Conservation (phyloP, 2,113 vertebrate species). For the Tachycineta bicolor region DNA sequence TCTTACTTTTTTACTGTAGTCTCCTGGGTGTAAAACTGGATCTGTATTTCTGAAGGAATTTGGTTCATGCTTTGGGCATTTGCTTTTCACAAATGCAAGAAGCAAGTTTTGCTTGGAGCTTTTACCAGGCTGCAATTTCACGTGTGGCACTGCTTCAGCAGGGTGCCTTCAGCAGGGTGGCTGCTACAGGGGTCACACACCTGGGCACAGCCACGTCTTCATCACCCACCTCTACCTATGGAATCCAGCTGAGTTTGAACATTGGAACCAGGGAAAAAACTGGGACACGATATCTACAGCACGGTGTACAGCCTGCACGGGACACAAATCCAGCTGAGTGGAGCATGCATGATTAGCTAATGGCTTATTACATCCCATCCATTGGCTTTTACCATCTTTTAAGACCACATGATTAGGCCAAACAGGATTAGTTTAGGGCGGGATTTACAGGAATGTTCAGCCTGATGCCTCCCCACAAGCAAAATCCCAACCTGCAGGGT, state of each 20-base stretch:
- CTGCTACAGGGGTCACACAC: not conserved
- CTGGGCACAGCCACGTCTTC: not conserved
- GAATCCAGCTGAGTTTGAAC: not conserved
- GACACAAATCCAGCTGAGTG: not conserved
- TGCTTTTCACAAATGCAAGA: not conserved
- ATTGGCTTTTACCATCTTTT: not conserved
- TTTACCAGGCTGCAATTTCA: not conserved
- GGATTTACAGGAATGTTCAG: not conserved
- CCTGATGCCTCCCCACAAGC: not conserved
- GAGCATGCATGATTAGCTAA: not conserved
- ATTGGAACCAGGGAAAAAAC: not conserved
- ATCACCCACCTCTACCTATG: rapidly evolving
- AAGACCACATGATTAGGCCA: not conserved
- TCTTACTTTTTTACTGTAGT: not conserved
- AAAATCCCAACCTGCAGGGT: not conserved
- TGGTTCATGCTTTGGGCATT: not conserved
- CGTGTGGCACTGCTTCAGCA: not conserved
- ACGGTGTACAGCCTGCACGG: not conserved
- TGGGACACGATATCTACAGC: not conserved
- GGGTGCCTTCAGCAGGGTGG: not conserved
- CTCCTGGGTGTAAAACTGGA: not conserved
- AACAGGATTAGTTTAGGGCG: not conserved
- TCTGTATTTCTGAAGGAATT: not conserved
- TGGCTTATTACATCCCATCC: not conserved
- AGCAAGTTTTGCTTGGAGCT: not conserved